Percentiles rank a stretch among this genome's conserved stretches.
Evolutionary conservation across 2,113 vertebrate species (phyloP).

Genomic region (Gopherus evgoodei): DNA sequence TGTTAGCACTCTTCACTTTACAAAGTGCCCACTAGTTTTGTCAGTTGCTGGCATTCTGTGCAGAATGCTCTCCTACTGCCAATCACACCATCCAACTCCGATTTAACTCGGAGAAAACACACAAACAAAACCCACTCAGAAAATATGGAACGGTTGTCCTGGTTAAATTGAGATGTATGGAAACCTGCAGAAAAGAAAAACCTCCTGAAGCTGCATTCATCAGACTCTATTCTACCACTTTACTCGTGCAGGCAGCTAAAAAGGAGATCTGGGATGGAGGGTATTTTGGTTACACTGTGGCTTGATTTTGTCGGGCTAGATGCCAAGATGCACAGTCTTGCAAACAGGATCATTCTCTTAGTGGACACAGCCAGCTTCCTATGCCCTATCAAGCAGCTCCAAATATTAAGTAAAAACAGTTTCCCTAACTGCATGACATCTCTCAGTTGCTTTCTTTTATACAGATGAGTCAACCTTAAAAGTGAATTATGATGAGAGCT

Average conservation of each 20-base stretch:
- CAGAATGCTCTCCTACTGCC: background rate
- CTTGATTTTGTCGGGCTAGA: background rate
- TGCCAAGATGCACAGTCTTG: constrained; percentile 4
- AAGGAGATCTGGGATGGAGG: background rate
- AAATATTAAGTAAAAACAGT: background rate
- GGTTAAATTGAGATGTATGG: background rate
- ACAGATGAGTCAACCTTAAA: background rate
- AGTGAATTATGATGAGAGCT: rapidly evolving
- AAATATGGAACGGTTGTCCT: background rate
- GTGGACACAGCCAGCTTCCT: background rate
- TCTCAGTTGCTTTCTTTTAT: background rate
- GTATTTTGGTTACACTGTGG: background rate
- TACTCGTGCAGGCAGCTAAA: background rate
- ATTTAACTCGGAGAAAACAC: background rate
- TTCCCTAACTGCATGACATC: background rate
- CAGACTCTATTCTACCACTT: background rate
- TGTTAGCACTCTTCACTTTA: background rate
- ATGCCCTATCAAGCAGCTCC: background rate
- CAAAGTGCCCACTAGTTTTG: background rate
- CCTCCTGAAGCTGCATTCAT: background rate
- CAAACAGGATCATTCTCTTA: background rate
- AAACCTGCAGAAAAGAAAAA: background rate
- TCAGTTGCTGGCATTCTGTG: background rate
- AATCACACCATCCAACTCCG: rapidly evolving
- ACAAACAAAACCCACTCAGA: background rate